These are phyloP conservation scores for Halcyon chelicuti DNA, from an alignment of 2,797 vertebrate genomes.

Conservation along the genomic window DNA sequence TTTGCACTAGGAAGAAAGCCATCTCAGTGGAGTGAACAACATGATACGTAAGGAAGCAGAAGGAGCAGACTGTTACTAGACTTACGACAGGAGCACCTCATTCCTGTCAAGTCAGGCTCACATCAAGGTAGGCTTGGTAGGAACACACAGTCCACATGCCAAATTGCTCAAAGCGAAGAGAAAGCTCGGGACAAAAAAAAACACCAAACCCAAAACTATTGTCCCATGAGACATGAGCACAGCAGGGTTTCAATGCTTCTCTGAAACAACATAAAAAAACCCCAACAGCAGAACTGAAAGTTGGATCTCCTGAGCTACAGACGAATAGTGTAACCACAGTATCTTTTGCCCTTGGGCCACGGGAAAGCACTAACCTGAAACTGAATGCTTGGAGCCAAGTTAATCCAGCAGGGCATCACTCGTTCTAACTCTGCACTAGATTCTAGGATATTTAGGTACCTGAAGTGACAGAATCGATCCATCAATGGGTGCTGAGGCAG, in stretches of 20 bases:
- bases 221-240: not conserved
- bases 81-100: not conserved
- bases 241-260: not conserved
- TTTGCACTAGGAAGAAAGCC: not conserved
- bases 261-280: not conserved
- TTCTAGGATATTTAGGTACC: not conserved
- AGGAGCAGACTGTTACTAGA: not conserved
- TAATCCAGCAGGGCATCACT: not conserved
- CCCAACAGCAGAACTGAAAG: not conserved
- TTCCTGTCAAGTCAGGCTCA: not conserved
- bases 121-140: not conserved
- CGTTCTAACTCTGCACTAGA: not conserved
- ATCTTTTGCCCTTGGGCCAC: not conserved
- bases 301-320: not conserved
- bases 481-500: not conserved
- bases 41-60: not conserved
- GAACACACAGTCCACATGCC: not conserved
- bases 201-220: not conserved
- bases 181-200: not conserved
- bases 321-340: not conserved
- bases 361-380: not conserved
- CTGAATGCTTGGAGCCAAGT: not conserved
- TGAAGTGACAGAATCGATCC: not conserved
- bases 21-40: not conserved
- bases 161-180: not conserved